Percentiles rank a stretch among this genome's conserved stretches.
phyloP scores from a whole-genome alignment of 1,140 invertebrate species.

The Dendrolimus kikuchii region DNA sequence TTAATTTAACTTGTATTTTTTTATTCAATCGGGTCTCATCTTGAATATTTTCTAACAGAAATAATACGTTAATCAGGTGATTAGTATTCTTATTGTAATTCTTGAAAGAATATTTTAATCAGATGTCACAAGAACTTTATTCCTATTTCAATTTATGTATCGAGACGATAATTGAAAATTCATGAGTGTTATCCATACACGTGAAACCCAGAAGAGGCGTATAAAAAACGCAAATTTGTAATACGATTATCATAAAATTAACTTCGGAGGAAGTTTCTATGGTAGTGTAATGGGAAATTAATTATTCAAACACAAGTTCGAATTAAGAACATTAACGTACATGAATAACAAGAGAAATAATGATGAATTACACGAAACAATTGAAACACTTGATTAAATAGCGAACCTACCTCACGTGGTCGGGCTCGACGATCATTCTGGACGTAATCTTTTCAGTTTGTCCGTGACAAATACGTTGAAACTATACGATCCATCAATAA shows the following conservation, averaged over 20 bases:
- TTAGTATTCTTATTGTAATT: not conserved
- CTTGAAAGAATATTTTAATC: too few relatives aligned
- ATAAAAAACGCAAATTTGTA: too few relatives aligned
- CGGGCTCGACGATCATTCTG: slow-evolving; percentile 67
- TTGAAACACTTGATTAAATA: slow-evolving; percentile 45
- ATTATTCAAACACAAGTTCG: too few relatives aligned
- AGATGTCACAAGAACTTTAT: too few relatives aligned
- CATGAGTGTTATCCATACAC: too few relatives aligned
- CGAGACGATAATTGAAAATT: too few relatives aligned
- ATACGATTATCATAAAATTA: slow-evolving; percentile 1
- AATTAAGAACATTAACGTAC: not conserved
- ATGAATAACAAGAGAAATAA: slow-evolving; percentile 13
- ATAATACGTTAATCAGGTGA: slow-evolving; percentile 1
- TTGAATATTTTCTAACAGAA: slow-evolving; percentile 2
- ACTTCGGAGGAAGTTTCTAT: not conserved
- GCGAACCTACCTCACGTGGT: slow-evolving; percentile 60
- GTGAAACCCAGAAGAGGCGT: too few relatives aligned
- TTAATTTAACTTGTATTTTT: not conserved
- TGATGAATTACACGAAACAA: slow-evolving; percentile 24
- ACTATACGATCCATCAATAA: slow-evolving; percentile 54
- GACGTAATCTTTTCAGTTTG: slow-evolving; percentile 58
- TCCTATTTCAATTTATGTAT: too few relatives aligned
- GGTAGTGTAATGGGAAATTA: too few relatives aligned
- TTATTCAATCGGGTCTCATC: not conserved
- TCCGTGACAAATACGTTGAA: slow-evolving; percentile 31